phyloP scores from a whole-genome alignment of 2,797 vertebrate species.

The Astyanax mexicanus region DNA sequence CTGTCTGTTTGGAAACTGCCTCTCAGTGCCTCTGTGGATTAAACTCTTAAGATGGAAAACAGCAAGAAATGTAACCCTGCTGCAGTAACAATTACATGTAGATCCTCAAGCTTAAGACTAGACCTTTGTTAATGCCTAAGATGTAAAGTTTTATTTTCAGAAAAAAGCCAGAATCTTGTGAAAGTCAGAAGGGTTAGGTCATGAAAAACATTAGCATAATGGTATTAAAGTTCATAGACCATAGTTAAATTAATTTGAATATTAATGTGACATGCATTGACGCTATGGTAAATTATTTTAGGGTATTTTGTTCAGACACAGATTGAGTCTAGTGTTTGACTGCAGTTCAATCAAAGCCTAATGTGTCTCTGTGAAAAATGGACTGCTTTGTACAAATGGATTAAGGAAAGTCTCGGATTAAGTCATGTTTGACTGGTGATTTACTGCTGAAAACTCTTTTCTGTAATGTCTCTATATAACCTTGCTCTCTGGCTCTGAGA shows the following conservation, averaged over 20 bases:
- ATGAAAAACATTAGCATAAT: not conserved
- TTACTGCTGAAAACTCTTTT: not conserved
- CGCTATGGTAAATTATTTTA: not conserved
- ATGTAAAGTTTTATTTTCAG: not conserved
- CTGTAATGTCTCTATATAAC: not conserved
- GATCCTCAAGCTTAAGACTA: not conserved
- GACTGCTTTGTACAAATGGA: not conserved
- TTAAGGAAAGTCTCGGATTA: not conserved
- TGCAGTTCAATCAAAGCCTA: not conserved
- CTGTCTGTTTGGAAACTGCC: too few relatives aligned
- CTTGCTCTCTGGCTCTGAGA: not conserved
- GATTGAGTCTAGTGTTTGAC: too few relatives aligned
- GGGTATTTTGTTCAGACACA: not conserved
- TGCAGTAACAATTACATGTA: too few relatives aligned
- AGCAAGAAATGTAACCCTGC: not conserved
- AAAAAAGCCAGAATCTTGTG: not conserved
- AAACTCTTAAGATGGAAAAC: not conserved
- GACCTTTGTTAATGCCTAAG: not conserved
- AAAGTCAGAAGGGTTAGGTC: not conserved
- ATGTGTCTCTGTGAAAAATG: not conserved
- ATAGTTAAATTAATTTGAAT: slow-evolving; percentile 3
- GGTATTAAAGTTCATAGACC: not conserved
- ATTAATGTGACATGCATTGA: slow-evolving; percentile 7
- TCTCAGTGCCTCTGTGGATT: slow-evolving; percentile 1
- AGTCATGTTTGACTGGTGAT: not conserved